Evolutionary conservation across 1,140 invertebrate genomes (phyloP).

Genomic region (Bombyx mandarina): DNA sequence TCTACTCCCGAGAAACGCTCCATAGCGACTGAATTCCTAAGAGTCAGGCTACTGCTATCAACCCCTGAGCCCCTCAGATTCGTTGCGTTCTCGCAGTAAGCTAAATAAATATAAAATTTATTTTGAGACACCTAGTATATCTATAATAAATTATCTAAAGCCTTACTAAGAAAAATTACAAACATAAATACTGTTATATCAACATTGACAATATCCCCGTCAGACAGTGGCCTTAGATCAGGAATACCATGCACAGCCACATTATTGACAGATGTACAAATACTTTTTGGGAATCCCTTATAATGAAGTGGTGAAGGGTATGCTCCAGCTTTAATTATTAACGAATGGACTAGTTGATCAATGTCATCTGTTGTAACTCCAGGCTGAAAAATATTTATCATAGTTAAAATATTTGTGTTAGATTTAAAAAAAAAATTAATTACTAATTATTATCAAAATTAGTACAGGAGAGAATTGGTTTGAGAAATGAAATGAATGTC

Average conservation of each 20-base stretch:
- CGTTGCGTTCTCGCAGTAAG: no score
- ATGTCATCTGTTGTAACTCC: constrained; percentile 92
- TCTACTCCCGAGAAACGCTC: no score
- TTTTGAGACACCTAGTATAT: no score
- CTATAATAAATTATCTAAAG: background rate
- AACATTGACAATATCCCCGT: constrained; percentile 94
- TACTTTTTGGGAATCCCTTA: constrained; percentile 90
- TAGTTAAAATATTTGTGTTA: background rate
- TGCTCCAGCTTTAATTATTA: constrained; percentile 79
- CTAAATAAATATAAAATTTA: no score
- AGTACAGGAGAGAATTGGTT: no score
- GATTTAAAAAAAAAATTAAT: no score
- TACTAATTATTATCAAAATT: no score
- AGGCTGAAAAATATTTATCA: constrained; percentile 71
- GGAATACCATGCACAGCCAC: constrained; percentile 96
- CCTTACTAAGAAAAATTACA: background rate
- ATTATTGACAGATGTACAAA: constrained; percentile 97
- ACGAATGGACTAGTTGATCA: constrained; percentile 82
- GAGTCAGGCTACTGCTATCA: no score
- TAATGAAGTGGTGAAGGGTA: constrained; percentile 95
- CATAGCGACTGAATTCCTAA: no score
- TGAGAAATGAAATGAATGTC: no score
- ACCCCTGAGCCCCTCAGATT: no score
- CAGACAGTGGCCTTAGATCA: constrained; percentile 81
- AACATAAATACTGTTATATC: constrained; percentile 85